Percentiles rank a stretch among this genome's conserved stretches.
Evolutionary conservation across 2,888 invertebrate species (phyloP).

Genomic region (Lepidochrysops patricia): DNA sequence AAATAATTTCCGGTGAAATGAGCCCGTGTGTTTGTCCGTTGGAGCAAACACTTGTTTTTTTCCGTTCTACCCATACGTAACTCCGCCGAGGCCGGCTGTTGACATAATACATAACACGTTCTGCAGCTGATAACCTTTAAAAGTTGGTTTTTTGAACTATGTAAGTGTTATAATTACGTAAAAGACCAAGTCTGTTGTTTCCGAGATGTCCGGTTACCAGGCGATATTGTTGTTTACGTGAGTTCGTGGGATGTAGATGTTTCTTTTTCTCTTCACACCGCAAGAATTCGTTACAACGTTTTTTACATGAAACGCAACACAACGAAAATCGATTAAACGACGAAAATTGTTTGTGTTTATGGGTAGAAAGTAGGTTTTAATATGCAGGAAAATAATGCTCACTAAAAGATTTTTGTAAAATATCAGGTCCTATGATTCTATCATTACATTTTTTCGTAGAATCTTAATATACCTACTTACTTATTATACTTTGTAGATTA

Average conservation of each 20-base stretch:
- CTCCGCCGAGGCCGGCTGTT: background rate
- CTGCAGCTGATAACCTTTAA: background rate
- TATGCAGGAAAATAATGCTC: background rate
- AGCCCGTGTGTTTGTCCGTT: background rate
- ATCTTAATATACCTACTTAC: no score
- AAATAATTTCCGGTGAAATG: conserved; percentile 6
- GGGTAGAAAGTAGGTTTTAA: background rate
- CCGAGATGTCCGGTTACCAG: background rate
- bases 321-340: no score
- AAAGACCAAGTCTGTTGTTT: background rate
- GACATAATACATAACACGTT: conserved; percentile 5
- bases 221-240: background rate
- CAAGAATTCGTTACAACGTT: no score
- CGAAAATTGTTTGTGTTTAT: no score
- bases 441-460: no score
- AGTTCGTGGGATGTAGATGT: no score
- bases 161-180: background rate
- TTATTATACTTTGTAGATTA: no score
- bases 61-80: background rate
- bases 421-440: no score
- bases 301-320: no score
- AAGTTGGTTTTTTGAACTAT: background rate
- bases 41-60: background rate
- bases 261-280: no score
- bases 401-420: background rate